Evolutionary conservation across 2,113 vertebrate species (phyloP).

Genomic region (Mola mola): DNA sequence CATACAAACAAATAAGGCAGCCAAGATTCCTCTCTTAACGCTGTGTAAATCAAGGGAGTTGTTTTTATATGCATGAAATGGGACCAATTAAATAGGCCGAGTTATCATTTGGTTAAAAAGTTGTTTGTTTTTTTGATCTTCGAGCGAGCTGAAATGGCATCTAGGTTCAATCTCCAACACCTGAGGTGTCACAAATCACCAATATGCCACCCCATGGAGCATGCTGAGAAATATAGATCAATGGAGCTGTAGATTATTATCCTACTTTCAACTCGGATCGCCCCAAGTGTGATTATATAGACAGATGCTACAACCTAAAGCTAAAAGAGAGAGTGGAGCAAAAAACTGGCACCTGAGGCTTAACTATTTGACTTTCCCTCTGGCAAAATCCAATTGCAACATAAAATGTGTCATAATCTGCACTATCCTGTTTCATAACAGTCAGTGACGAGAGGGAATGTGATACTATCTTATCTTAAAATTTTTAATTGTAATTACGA

Average conservation of each 20-base stretch:
- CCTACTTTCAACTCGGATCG: conserved; percentile 8
- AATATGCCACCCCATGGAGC: conserved; percentile 10
- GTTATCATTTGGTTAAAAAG: conserved; percentile 32
- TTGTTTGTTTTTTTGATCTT: conserved; percentile 6
- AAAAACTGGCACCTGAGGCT: conserved; percentile 4
- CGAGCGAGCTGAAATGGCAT: conserved; percentile 16
- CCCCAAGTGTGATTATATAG: conserved; percentile 29
- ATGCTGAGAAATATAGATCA: conserved; percentile 31
- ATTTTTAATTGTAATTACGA: no score
- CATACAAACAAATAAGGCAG: no score
- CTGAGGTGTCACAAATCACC: conserved; percentile 26
- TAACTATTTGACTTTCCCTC: conserved; percentile 4
- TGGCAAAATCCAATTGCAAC: conserved; percentile 13
- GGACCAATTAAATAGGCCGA: neutral
- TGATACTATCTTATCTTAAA: no score
- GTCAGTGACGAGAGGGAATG: no score
- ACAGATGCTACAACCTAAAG: conserved; percentile 22
- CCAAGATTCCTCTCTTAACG: no score
- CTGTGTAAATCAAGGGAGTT: conserved; percentile 4
- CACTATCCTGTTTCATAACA: no score
- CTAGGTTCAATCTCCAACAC: conserved; percentile 6
- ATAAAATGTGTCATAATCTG: neutral
- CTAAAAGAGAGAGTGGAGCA: conserved; percentile 7
- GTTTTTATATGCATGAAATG: neutral
- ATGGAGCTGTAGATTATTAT: conserved; percentile 38